Percentiles rank a stretch among this genome's conserved stretches.
Conservation (phyloP, 2,797 vertebrate species). For the Decapterus maruadsi region DNA sequence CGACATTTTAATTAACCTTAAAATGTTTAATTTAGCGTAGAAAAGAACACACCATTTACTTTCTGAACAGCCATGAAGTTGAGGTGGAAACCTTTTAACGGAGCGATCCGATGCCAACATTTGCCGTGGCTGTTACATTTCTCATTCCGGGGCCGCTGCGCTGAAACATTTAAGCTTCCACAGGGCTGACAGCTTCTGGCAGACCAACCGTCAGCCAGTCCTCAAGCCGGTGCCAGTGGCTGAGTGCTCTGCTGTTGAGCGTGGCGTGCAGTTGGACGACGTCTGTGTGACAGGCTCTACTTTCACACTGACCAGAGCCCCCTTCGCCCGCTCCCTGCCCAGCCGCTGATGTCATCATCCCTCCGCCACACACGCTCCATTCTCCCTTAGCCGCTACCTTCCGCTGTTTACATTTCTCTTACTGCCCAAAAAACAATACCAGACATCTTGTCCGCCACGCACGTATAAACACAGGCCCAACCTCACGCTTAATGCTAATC, state of each 20-base stretch:
- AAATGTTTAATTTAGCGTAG: slow-evolving; percentile 61
- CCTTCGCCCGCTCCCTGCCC: slow-evolving; percentile 73
- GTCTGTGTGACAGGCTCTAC: slow-evolving; percentile 82
- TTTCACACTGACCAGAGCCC: slow-evolving; percentile 84
- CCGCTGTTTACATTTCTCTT: slow-evolving; percentile 85
- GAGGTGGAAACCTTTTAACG: slow-evolving; percentile 72
- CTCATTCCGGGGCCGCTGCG: slow-evolving; percentile 67
- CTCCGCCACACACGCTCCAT: slow-evolving; percentile 56
- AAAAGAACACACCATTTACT: slow-evolving; percentile 58
- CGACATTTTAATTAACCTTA: slow-evolving; percentile 48
- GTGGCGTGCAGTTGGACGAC: slow-evolving; percentile 70
- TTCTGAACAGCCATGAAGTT: slow-evolving; percentile 24
- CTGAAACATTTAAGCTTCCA: slow-evolving; percentile 78
- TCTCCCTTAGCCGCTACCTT: slow-evolving; percentile 80
- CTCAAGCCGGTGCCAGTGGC: slow-evolving; percentile 66
- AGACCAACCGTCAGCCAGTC: slow-evolving; percentile 66
- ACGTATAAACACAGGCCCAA: slow-evolving; percentile 69
- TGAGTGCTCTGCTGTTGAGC: slow-evolving; percentile 78
- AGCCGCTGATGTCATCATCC: slow-evolving; percentile 82
- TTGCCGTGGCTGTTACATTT: slow-evolving; percentile 68
- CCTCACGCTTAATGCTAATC: slow-evolving; percentile 83
- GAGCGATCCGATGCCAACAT: slow-evolving; percentile 63
- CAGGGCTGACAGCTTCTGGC: slow-evolving; percentile 78
- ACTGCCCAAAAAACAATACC: slow-evolving; percentile 83
- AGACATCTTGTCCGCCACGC: slow-evolving; percentile 76